phyloP scores from a whole-genome alignment of 2,113 vertebrate species.

The Chloebia gouldiae region DNA sequence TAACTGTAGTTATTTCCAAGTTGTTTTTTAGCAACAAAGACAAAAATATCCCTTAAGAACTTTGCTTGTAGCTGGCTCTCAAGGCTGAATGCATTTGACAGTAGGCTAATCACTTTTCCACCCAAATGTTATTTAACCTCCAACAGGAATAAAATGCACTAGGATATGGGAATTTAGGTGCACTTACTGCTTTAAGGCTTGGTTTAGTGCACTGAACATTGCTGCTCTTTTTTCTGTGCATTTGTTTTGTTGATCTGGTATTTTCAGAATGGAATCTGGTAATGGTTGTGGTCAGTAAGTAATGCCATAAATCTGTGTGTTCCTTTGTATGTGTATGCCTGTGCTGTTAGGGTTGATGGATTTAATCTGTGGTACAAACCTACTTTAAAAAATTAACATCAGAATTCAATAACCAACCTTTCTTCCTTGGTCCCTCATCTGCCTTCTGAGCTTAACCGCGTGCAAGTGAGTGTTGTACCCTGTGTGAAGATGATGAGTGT shows the following conservation, averaged over 20 bases:
- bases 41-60: neutral
- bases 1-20: neutral
- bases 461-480: neutral
- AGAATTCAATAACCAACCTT: neutral
- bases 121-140: neutral
- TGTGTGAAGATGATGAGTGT: neutral
- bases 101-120: neutral
- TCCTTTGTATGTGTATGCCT: neutral
- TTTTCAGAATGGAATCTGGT: neutral
- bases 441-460: rapidly evolving
- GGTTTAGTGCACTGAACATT: neutral
- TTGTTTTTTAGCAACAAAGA: neutral
- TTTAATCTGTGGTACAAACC: neutral
- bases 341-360: neutral
- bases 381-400: neutral
- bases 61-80: neutral
- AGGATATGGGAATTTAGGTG: neutral
- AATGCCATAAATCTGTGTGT: neutral
- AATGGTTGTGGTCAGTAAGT: neutral
- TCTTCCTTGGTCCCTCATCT: neutral
- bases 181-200: neutral
- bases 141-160: neutral
- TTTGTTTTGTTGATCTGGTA: neutral
- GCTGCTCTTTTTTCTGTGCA: neutral
- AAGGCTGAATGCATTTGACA: neutral